Conservation (phyloP, 2,888 invertebrate genomes). For the Psococerastis gibbosa region DNA sequence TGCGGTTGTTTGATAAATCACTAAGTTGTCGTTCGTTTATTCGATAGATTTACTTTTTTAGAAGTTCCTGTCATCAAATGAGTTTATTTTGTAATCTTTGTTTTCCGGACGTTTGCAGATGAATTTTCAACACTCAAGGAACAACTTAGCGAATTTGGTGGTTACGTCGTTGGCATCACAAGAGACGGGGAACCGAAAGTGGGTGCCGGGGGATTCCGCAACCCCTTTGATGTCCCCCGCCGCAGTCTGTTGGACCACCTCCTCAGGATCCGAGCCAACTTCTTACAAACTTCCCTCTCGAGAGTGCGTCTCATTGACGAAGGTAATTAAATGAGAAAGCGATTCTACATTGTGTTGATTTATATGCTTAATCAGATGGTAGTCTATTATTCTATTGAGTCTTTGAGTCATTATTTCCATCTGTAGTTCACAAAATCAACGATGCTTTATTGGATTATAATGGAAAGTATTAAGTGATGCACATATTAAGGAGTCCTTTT, state of each 20-base stretch:
- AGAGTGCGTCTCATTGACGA: conserved; percentile 63
- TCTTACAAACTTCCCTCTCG: conserved; percentile 60
- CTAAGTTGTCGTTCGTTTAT: too few species aligned
- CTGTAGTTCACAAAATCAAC: too few species aligned
- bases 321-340: conserved; percentile 27
- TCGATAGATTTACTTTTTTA: too few species aligned
- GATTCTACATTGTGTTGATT: too few species aligned
- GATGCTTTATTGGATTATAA: too few species aligned
- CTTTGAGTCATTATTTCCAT: too few species aligned
- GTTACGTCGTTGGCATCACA: conserved; percentile 57
- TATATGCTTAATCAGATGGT: not conserved
- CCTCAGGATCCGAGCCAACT: conserved; percentile 83
- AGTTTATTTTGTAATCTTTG: too few species aligned
- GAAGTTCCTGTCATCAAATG: too few species aligned
- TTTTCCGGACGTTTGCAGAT: too few species aligned
- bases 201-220: conserved; percentile 56
- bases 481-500: too few species aligned
- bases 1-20: too few species aligned
- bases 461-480: too few species aligned
- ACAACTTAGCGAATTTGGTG: conserved; percentile 71
- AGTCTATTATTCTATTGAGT: conserved; percentile 1
- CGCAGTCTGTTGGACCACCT: conserved; percentile 80
- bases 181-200: conserved; percentile 34
- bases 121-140: conserved; percentile 66
- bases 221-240: conserved; percentile 90